These are phyloP conservation scores for Ammodytes marinus DNA, from an alignment of 2,113 vertebrate species.

Conservation along the genomic window DNA sequence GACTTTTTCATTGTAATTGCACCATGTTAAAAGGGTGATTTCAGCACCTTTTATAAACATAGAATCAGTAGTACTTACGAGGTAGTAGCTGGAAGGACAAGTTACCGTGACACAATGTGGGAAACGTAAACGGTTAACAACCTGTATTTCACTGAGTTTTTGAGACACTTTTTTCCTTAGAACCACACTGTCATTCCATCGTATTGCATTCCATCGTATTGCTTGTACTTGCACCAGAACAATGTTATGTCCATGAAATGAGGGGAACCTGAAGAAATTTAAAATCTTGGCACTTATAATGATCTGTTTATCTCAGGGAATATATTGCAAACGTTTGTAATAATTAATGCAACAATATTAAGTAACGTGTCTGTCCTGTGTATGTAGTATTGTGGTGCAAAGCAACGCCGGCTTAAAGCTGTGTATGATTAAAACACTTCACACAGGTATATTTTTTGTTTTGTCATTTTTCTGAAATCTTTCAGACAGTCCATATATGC, in stretches of 20 bases:
- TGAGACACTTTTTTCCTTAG: not conserved
- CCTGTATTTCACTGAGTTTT: not conserved
- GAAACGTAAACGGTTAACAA: not conserved
- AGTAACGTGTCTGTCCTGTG: slow-evolving; percentile 21
- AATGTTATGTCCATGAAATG: slow-evolving; percentile 25
- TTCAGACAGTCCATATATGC: not conserved
- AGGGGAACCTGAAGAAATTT: not conserved
- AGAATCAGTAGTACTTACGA: not conserved
- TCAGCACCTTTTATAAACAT: not conserved
- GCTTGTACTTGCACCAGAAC: slow-evolving; percentile 36
- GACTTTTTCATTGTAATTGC: not conserved
- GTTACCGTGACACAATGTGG: not conserved
- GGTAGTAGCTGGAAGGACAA: not conserved
- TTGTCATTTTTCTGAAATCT: not conserved
- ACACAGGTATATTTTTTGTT: not conserved
- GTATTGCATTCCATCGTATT: slow-evolving; percentile 1
- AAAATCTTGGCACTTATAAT: not conserved
- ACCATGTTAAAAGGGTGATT: not conserved
- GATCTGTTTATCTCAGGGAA: slow-evolving; percentile 62
- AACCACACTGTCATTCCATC: slow-evolving; percentile 12
- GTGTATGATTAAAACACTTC: slow-evolving; percentile 37
- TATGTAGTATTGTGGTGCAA: slow-evolving; percentile 18
- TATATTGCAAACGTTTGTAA: slow-evolving; percentile 27
- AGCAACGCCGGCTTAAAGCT: not conserved
- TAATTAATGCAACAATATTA: slow-evolving; percentile 28